These are phyloP conservation scores for Calameuta pallipes DNA, from an alignment of 2,888 invertebrate species.

Conservation along the genomic window DNA sequence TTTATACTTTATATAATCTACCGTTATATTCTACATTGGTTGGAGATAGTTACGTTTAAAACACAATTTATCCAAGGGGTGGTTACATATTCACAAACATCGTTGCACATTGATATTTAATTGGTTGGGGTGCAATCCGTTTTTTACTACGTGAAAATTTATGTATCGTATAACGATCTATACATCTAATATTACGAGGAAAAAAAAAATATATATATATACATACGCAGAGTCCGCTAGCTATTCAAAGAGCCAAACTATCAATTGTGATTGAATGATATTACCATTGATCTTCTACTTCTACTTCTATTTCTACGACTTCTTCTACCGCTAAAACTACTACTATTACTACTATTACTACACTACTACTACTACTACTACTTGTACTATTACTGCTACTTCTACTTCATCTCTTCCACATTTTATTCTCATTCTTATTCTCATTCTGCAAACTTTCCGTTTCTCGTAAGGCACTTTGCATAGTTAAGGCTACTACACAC, in stretches of 20 bases:
- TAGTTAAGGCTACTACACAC: slow-evolving; percentile 46
- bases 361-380: background rate
- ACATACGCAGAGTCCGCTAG: slow-evolving; percentile 32
- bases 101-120: slow-evolving; percentile 60
- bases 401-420: background rate
- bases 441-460: slow-evolving; percentile 13
- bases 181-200: slow-evolving; percentile 14
- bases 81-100: slow-evolving; percentile 45
- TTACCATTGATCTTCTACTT: slow-evolving; percentile 45
- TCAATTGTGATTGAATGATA: slow-evolving; percentile 59
- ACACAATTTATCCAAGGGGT: slow-evolving; percentile 50
- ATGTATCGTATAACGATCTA: slow-evolving; percentile 29
- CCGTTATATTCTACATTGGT: slow-evolving; percentile 48
- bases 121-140: slow-evolving; percentile 63
- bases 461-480: slow-evolving; percentile 52
- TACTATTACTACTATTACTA: background rate
- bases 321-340: background rate
- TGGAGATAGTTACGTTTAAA: slow-evolving; percentile 24
- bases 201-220: slow-evolving; percentile 13
- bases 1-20: slow-evolving; percentile 62
- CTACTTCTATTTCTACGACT: background rate
- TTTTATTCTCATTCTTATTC: slow-evolving; percentile 14
- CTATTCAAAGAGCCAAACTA: slow-evolving; percentile 63
- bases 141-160: slow-evolving; percentile 40
- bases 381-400: background rate